Evolutionary conservation across 2,797 vertebrate genomes (phyloP), one percentile per base, ranked within the genome.

Genomic region (Graptemys geographica): DNA sequence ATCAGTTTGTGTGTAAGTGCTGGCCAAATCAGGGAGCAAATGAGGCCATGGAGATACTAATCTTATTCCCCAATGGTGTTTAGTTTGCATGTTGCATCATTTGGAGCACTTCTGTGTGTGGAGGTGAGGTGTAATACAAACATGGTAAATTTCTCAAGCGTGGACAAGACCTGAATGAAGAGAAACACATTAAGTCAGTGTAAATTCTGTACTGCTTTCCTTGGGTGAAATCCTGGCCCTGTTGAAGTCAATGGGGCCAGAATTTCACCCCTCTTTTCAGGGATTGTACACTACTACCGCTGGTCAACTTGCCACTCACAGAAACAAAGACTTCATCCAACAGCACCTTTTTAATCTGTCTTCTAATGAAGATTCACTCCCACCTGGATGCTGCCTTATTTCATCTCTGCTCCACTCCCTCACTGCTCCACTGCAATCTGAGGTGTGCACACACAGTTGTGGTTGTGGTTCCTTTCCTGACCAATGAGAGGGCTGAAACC

Each of bases 261-360:
- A 33, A 25, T 44, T 44, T 44, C 19, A 27, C 72, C 27, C 6
- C 23, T 25, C 11, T 76, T 76, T 47, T 76, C 65, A 69, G 9
- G 65, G n/a, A 47, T 76, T 76, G 27, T 28, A 5, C 13, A 47
- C 41, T 76, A 47, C 18, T 69, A n/a, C 18, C 28, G 8, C 11
- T 44, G 23, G 41, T 47, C 41, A 27, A 27, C 2, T 76, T 76
- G 11, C 41, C 74, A 28, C 74, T 15, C 27, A 41, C 15, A 47
- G n/a, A 72, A 72, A 72, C n/a, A 72, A 76, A 76, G 74, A 1
- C 19, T 37, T 27, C 59, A 0, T 0, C 23, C 25, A 2, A 2
- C 16, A 1, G 1, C 25, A 87, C 83, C 49, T 44, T 44, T 5
- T 27, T 1, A 4, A 2, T 13, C 19, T 2, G 12, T 23, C 19